A percentile compares a stretch with the other conserved stretches of the same genome.
phyloP scores from a whole-genome alignment of 2,113 vertebrate genomes.

The Ramphastos sulfuratus region DNA sequence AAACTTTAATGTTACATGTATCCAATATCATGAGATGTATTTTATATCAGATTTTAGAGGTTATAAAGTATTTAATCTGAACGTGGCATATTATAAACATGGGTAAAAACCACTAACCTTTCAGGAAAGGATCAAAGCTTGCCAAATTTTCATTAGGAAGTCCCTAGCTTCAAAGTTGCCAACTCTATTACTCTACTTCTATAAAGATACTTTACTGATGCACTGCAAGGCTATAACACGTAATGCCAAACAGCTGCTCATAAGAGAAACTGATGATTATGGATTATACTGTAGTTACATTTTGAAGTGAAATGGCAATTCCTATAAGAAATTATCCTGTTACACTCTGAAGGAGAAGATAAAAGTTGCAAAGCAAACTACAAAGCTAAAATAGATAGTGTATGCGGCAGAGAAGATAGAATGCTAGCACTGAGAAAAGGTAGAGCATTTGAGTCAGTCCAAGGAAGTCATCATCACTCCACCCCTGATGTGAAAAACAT shows the following conservation, averaged over 20 bases:
- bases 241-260: not conserved
- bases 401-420: not conserved
- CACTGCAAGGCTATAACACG: conserved; percentile 11
- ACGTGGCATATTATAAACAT: not conserved
- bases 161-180: not conserved
- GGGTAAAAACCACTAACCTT: not conserved
- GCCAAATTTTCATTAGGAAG: not conserved
- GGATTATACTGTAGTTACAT: conserved; percentile 22
- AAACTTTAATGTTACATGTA: not conserved
- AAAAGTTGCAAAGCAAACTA: not conserved
- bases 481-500: not conserved
- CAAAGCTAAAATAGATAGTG: not conserved
- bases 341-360: not conserved
- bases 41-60: not conserved
- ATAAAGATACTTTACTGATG: not conserved
- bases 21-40: not conserved
- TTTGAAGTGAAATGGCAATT: not conserved
- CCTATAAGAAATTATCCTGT: not conserved
- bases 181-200: not conserved
- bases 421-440: not conserved
- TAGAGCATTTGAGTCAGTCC: not conserved
- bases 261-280: conserved; percentile 48
- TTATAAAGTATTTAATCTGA: not conserved
- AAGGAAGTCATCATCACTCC: not conserved
- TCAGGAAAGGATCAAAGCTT: not conserved